Percentiles rank a stretch among this genome's conserved stretches.
Evolutionary conservation across 2,113 vertebrate species (phyloP).

Genomic region (Uropsilus gracilis): DNA sequence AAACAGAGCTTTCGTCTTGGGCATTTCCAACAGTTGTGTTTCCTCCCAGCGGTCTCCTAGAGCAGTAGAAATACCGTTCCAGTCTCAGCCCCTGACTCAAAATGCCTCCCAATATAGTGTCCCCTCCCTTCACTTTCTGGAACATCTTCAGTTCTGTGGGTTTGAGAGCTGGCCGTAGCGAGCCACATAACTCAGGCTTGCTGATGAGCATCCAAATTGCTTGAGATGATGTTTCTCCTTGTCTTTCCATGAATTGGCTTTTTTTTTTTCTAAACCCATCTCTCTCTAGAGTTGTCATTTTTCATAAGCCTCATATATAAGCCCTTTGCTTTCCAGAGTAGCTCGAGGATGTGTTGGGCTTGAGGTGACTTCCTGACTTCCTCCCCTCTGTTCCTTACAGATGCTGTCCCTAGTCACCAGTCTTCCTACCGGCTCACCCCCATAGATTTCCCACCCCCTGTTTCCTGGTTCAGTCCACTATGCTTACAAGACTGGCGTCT

Average conservation of each 20-base stretch:
- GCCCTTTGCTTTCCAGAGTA: neutral
- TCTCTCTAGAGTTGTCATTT: neutral
- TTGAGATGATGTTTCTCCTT: neutral
- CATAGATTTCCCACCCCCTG: too few species aligned
- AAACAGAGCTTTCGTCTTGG: neutral
- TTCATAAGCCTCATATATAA: neutral
- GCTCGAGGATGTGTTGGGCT: neutral
- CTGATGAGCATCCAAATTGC: neutral
- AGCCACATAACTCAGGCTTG: too few species aligned
- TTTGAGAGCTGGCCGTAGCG: too few species aligned
- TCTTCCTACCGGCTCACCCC: neutral
- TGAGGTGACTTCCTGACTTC: neutral
- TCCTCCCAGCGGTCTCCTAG: neutral
- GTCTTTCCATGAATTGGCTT: accelerated
- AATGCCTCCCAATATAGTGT: neutral
- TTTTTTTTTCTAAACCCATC: neutral
- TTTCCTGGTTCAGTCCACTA: neutral
- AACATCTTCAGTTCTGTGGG: neutral
- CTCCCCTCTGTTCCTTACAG: neutral
- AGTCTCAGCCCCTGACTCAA: neutral
- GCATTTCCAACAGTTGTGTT: neutral
- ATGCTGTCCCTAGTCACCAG: neutral
- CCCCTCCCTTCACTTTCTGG: neutral
- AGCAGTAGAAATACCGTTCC: neutral
- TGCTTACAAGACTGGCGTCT: neutral